Conservation (phyloP, 2,797 vertebrate species). For the Orientallactaga sibirica region DNA sequence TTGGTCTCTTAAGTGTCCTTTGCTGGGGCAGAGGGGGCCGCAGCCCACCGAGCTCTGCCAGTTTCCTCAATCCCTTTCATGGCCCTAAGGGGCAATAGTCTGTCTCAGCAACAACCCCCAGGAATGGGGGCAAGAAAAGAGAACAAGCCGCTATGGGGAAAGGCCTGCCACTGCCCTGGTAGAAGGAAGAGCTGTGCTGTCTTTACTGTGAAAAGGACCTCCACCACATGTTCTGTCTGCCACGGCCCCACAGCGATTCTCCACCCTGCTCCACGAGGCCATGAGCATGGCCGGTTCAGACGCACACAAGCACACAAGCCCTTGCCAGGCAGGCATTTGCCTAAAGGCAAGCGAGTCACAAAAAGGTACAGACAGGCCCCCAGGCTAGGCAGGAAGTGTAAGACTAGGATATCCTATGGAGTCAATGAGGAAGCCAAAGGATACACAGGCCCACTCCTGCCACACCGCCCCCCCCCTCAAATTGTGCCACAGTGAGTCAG, state of each 20-base stretch:
- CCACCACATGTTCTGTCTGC: not conserved
- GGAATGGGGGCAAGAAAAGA: not conserved
- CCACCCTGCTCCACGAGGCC: not conserved
- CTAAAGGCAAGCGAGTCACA: constrained; percentile 68
- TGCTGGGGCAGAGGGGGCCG: not conserved
- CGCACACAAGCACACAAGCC: not conserved
- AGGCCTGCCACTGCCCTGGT: not conserved
- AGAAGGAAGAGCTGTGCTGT: not conserved
- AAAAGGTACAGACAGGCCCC: constrained; percentile 24
- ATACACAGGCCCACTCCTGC: not conserved
- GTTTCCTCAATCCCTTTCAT: not conserved
- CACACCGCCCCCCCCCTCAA: not conserved
- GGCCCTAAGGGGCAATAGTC: not conserved
- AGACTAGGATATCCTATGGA: not conserved
- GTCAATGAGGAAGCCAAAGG: not conserved
- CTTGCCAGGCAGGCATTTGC: constrained; percentile 43
- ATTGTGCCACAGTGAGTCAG: not conserved
- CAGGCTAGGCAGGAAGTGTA: not conserved
- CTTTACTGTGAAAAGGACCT: not conserved
- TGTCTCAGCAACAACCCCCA: not conserved
- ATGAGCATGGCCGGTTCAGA: not conserved
- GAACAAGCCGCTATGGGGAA: not conserved
- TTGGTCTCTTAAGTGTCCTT: not conserved
- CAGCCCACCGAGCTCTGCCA: not conserved
- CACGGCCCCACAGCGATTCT: not conserved